Evolutionary conservation across 2,888 invertebrate species (phyloP).

Genomic region (Masnerella sp.): DNA sequence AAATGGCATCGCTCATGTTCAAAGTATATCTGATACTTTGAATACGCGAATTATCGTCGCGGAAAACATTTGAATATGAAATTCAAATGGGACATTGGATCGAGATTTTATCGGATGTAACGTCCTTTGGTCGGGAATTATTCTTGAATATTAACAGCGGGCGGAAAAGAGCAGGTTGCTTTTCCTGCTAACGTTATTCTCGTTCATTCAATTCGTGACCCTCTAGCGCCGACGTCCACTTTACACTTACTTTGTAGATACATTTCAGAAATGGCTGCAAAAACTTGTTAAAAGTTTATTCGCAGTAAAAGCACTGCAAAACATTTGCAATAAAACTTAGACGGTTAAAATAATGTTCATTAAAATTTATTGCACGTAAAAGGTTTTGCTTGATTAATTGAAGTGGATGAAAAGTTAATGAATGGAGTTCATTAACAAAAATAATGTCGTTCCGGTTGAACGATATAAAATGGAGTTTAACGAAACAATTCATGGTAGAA

Average conservation of each 20-base stretch:
- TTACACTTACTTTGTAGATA: conserved; percentile 25
- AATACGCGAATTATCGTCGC: conserved; percentile 15
- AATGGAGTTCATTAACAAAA: no score
- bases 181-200: conserved; percentile 27
- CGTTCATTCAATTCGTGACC: conserved; percentile 27
- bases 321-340: conserved; percentile 14
- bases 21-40: neutral
- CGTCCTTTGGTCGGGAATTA: conserved; percentile 14
- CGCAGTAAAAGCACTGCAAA: conserved; percentile 17
- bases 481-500: no score
- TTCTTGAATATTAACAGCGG: conserved; percentile 19
- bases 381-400: neutral
- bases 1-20: no score
- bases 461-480: no score
- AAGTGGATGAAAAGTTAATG: neutral
- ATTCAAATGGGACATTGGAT: conserved; percentile 13
- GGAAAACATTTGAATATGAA: conserved; percentile 31
- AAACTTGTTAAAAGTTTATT: conserved; percentile 27
- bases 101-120: conserved; percentile 12
- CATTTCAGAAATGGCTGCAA: conserved; percentile 21
- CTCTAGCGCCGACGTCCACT: conserved; percentile 8
- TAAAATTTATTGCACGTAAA: neutral
- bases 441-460: no score
- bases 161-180: conserved; percentile 12
- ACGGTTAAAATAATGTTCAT: neutral